Conservation (phyloP, 2,797 vertebrate genomes). For the Helarctos malayanus region DNA sequence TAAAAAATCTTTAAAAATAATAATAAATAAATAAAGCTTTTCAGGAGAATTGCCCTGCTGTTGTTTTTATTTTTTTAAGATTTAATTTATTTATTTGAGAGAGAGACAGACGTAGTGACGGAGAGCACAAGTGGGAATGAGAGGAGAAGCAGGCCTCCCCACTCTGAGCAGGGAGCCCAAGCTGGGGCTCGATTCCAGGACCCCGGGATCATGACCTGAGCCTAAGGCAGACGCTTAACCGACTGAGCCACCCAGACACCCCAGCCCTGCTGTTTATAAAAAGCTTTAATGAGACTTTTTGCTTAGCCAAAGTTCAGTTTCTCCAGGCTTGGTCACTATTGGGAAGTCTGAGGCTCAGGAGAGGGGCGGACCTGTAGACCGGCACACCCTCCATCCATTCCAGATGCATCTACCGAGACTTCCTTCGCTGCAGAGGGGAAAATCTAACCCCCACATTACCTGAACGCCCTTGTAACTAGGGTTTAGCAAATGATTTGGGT, state of each 20-base stretch:
- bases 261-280: neutral
- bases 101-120: neutral
- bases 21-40: neutral
- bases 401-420: neutral
- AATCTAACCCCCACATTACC: neutral
- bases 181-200: neutral
- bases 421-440: neutral
- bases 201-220: neutral
- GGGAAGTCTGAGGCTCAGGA: neutral
- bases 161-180: rapidly evolving
- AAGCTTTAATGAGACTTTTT: neutral
- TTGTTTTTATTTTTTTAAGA: neutral
- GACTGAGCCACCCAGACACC: neutral
- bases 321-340: neutral
- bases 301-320: neutral
- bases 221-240: neutral
- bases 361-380: neutral
- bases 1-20: no score
- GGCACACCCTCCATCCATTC: rapidly evolving
- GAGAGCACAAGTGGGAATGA: neutral
- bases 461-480: neutral
- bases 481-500: neutral
- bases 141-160: neutral
- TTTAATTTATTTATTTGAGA: neutral
- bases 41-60: neutral